phyloP scores from a whole-genome alignment of 1,140 invertebrate species.

The Drosophila mauritiana region DNA sequence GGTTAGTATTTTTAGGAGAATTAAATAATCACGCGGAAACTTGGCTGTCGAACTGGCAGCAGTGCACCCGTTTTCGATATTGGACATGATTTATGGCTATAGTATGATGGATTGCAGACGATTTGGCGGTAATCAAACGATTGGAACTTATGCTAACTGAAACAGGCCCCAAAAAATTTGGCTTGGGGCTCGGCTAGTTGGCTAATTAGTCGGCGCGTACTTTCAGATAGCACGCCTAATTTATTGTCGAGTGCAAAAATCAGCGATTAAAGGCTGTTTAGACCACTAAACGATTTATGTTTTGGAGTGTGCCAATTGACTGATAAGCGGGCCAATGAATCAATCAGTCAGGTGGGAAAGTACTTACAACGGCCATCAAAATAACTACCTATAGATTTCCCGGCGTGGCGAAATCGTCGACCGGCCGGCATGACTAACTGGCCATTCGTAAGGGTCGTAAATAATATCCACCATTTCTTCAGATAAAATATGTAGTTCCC shows the following conservation, averaged over 20 bases:
- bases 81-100: constrained; percentile 62
- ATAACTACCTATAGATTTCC: constrained; percentile 6
- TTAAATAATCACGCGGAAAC: constrained; percentile 56
- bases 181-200: constrained; percentile 1
- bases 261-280: constrained; percentile 60
- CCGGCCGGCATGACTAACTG: constrained; percentile 44
- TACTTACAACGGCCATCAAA: constrained; percentile 34
- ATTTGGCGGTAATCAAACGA: constrained; percentile 64
- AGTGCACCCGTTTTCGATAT: constrained; percentile 40
- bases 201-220: constrained; percentile 29
- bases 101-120: constrained; percentile 64
- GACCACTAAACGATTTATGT: constrained; percentile 56
- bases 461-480: constrained; percentile 22
- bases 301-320: constrained; percentile 63
- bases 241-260: constrained; percentile 62
- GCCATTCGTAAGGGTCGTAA: constrained; percentile 17
- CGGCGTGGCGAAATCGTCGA: constrained; percentile 39
- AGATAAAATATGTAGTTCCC: constrained; percentile 43
- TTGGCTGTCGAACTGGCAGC: constrained; percentile 23
- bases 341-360: constrained; percentile 36
- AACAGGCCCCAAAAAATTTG: constrained; percentile 1
- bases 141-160: constrained; percentile 52
- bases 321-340: constrained; percentile 47
- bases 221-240: constrained; percentile 22
- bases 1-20: constrained; percentile 9